phyloP scores from a whole-genome alignment of 2,888 invertebrate species.

The Dynastes grantii region DNA sequence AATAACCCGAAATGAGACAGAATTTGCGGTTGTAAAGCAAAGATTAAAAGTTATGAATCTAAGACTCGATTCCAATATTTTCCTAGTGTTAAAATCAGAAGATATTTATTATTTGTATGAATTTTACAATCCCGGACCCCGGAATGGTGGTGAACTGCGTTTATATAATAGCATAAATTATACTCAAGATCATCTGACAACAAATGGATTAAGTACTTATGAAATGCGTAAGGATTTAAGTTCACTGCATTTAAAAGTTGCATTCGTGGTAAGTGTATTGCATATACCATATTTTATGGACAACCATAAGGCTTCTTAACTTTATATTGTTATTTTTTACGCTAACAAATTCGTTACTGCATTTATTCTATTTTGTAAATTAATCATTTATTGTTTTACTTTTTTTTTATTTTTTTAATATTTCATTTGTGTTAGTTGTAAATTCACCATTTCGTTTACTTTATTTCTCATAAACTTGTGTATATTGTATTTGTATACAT shows the following conservation, averaged over 20 bases:
- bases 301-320: too few species aligned
- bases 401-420: too few species aligned
- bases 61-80: constrained; percentile 48
- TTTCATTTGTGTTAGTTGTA: too few species aligned
- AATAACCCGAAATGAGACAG: constrained; percentile 21
- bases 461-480: too few species aligned
- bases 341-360: too few species aligned
- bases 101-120: constrained; percentile 41
- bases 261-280: constrained; percentile 37
- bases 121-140: constrained; percentile 34
- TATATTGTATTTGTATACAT: too few species aligned
- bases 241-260: constrained; percentile 41
- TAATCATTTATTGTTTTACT: too few species aligned
- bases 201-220: constrained; percentile 22
- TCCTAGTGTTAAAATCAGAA: constrained; percentile 28
- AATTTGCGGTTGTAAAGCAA: constrained; percentile 2
- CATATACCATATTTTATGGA: too few species aligned
- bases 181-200: constrained; percentile 18
- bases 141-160: constrained; percentile 15
- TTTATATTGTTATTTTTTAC: too few species aligned
- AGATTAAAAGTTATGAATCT: constrained; percentile 40
- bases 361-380: too few species aligned
- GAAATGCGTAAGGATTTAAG: constrained; percentile 42
- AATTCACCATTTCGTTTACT: too few species aligned
- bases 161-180: constrained; percentile 43